Conservation (phyloP, 2,113 vertebrate species). For the Tilapia sparmanii region DNA sequence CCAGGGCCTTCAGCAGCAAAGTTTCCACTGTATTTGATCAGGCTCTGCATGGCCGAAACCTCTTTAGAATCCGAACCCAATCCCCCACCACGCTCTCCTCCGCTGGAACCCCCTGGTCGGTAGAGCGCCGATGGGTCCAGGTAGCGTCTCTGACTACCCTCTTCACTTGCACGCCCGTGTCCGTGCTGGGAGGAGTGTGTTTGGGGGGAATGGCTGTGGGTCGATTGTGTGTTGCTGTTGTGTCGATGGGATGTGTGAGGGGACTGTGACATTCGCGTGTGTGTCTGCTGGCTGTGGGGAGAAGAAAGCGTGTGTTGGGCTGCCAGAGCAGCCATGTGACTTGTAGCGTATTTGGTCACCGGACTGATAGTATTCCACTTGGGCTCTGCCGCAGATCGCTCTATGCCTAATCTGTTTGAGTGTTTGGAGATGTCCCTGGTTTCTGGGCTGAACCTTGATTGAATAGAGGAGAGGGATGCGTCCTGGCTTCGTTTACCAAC, state of each 20-base stretch:
- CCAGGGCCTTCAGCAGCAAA: slow-evolving; percentile 79
- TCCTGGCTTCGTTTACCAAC: slow-evolving; percentile 75
- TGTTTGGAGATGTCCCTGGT: slow-evolving; percentile 80
- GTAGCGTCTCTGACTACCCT: slow-evolving; percentile 82
- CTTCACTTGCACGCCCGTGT: slow-evolving; percentile 76
- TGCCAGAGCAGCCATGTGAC: slow-evolving; percentile 87
- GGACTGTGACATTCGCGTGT: slow-evolving; percentile 39
- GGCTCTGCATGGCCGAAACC: slow-evolving; percentile 94
- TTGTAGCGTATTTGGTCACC: slow-evolving; percentile 85
- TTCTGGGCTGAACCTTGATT: slow-evolving; percentile 77
- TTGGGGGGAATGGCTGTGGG: slow-evolving; percentile 54
- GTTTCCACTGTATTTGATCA: slow-evolving; percentile 96
- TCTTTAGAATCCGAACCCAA: slow-evolving; percentile 60
- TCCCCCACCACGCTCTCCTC: slow-evolving; percentile 37
- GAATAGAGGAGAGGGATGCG: slow-evolving; percentile 63
- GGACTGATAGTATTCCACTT: slow-evolving; percentile 90
- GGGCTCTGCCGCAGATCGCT: slow-evolving; percentile 72
- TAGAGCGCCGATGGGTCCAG: slow-evolving; percentile 75
- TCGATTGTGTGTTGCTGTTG: slow-evolving; percentile 14
- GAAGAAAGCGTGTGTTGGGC: slow-evolving; percentile 76
- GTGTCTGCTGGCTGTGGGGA: slow-evolving; percentile 35
- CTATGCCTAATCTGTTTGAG: slow-evolving; percentile 71
- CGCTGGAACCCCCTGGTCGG: slow-evolving; percentile 39
- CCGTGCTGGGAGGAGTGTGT: slow-evolving; percentile 72
- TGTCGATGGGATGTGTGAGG: slow-evolving; percentile 44